These are phyloP conservation scores for Penelope pileata DNA, from an alignment of 2,113 vertebrate species.

Conservation along the genomic window DNA sequence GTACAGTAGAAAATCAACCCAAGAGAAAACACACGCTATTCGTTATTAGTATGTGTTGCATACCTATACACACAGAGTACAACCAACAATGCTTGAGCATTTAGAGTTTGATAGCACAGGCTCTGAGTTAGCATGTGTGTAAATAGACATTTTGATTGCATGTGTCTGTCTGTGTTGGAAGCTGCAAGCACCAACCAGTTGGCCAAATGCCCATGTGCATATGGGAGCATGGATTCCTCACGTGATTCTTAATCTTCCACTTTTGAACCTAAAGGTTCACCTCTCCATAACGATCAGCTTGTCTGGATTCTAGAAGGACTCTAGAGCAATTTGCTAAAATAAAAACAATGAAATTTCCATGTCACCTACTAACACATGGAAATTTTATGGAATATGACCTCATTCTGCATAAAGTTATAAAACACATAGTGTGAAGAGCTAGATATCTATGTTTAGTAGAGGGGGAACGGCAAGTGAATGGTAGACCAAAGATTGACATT, in stretches of 20 bases:
- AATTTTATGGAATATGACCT: background rate
- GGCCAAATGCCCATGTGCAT: rapidly evolving
- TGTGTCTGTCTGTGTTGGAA: background rate
- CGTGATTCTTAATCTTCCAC: background rate
- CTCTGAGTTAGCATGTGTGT: background rate
- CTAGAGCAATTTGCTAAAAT: background rate
- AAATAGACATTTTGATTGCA: background rate
- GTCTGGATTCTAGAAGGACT: background rate
- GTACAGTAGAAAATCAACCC: background rate
- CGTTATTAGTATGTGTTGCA: background rate
- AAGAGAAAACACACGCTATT: background rate
- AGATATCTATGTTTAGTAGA: background rate
- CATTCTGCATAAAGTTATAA: background rate
- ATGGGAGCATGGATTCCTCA: background rate
- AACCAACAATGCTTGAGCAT: background rate
- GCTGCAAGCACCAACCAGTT: background rate
- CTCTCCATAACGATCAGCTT: background rate
- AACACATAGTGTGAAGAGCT: background rate
- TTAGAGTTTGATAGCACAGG: background rate
- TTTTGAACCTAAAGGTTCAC: background rate
- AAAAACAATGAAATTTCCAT: background rate
- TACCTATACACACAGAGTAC: background rate
- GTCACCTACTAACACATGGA: background rate
- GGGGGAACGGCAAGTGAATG: background rate
- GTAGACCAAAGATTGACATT: background rate